Conservation (phyloP, 2,888 invertebrate species). For the Chrysotoxum bicinctum region DNA sequence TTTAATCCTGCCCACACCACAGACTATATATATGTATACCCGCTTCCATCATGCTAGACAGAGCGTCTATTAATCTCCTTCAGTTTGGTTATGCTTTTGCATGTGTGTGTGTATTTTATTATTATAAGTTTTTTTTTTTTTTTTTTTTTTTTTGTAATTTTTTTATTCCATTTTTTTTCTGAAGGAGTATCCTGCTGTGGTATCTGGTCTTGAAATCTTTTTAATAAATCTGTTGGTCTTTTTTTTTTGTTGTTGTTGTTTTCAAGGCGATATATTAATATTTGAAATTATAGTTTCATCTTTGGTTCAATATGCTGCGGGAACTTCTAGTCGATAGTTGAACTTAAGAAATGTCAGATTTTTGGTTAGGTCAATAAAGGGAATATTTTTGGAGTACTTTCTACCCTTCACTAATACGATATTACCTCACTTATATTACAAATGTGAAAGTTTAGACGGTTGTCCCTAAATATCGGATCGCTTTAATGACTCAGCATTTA, state of each 20-base stretch:
- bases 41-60: constrained; percentile 71
- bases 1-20: constrained; percentile 64
- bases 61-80: constrained; percentile 76
- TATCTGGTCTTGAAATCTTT: constrained; percentile 60
- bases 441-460: no score
- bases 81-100: constrained; percentile 49
- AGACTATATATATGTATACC: neutral
- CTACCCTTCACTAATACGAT: no score
- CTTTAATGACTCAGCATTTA: no score
- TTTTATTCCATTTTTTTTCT: constrained; percentile 28
- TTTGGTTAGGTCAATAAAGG: neutral
- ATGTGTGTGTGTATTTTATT: neutral
- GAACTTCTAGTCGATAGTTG: neutral
- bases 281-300: constrained; percentile 12
- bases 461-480: no score
- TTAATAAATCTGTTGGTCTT: constrained; percentile 16
- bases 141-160: constrained; percentile 12
- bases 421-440: no score
- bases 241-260: neutral
- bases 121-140: constrained; percentile 14
- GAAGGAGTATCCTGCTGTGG: constrained; percentile 20
- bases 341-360: neutral
- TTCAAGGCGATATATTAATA: constrained; percentile 9
- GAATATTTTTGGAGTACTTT: neutral
- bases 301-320: neutral